A percentile compares a stretch with the other conserved stretches of the same genome.
Conservation (phyloP, 2,888 invertebrate genomes). For the Pandemis cinnamomeana region DNA sequence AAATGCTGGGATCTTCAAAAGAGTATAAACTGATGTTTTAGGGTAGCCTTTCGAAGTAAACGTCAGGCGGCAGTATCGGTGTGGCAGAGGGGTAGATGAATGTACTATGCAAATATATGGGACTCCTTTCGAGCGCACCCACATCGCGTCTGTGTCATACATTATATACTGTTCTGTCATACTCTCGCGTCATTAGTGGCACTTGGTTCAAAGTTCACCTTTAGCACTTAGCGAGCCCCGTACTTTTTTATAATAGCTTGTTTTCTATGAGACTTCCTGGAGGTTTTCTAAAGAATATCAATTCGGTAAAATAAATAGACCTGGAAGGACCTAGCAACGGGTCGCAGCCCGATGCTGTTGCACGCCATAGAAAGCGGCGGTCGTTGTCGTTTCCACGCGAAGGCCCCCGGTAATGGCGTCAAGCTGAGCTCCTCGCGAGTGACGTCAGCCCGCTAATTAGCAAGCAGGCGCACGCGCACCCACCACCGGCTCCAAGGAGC, state of each 20-base stretch:
- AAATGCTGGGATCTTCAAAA: background rate
- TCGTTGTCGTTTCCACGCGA: slow-evolving; percentile 83
- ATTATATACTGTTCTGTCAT: no score
- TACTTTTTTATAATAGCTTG: background rate
- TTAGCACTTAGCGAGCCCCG: no score
- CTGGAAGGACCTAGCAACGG: slow-evolving; percentile 60
- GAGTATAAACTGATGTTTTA: background rate
- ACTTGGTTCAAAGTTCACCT: no score
- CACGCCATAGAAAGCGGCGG: slow-evolving; percentile 77
- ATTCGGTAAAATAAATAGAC: slow-evolving; percentile 48
- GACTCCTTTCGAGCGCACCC: no score
- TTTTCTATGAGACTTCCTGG: background rate
- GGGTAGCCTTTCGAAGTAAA: no score
- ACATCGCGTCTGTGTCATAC: no score
- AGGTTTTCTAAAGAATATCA: slow-evolving; percentile 19
- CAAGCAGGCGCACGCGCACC: slow-evolving; percentile 68
- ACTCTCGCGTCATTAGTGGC: no score
- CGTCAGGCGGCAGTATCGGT: no score
- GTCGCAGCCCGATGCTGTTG: slow-evolving; percentile 54
- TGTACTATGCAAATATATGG: no score
- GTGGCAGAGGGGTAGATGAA: no score
- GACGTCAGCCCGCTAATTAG: slow-evolving; percentile 80
- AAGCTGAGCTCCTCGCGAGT: slow-evolving; percentile 67
- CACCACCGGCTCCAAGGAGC: slow-evolving; percentile 58
- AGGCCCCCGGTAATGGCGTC: slow-evolving; percentile 75